phyloP scores from a whole-genome alignment of 2,888 invertebrate species.

The Drosophila bunnanda region DNA sequence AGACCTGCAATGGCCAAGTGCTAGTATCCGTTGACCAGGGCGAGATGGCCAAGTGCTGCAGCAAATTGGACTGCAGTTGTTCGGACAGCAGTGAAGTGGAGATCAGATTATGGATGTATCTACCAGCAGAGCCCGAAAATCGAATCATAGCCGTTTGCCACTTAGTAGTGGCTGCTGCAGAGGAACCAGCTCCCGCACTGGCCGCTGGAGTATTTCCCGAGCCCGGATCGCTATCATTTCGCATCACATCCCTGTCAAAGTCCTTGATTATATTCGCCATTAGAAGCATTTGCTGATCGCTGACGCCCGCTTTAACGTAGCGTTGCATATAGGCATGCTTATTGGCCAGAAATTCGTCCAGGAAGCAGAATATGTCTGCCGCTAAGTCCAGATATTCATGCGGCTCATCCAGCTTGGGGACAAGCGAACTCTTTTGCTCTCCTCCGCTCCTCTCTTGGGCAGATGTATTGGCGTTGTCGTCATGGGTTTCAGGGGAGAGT shows the following conservation, averaged over 20 bases:
- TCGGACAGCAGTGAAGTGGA: slow-evolving; percentile 89
- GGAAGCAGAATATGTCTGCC: slow-evolving; percentile 93
- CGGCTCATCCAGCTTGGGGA: slow-evolving; percentile 92
- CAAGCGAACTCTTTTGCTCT: slow-evolving; percentile 86
- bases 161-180: slow-evolving; percentile 74
- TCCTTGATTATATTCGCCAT: slow-evolving; percentile 95
- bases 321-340: slow-evolving; percentile 86
- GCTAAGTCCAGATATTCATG: slow-evolving; percentile 95
- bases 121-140: slow-evolving; percentile 84
- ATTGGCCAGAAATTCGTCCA: slow-evolving; percentile 90
- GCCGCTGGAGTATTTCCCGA: slow-evolving; percentile 70
- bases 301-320: slow-evolving; percentile 88
- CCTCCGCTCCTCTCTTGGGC: slow-evolving; percentile 86
- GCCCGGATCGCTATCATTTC: slow-evolving; percentile 91
- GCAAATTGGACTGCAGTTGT: slow-evolving; percentile 89
- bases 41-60: slow-evolving; percentile 90
- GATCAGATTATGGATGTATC: slow-evolving; percentile 88
- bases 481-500: slow-evolving; percentile 88
- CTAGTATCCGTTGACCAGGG: slow-evolving; percentile 89
- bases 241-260: slow-evolving; percentile 94
- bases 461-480: slow-evolving; percentile 86
- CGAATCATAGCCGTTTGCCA: slow-evolving; percentile 84
- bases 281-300: slow-evolving; percentile 95
- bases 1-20: slow-evolving; percentile 92
- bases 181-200: slow-evolving; percentile 14